Evolutionary conservation across 2,888 invertebrate genomes (phyloP).

Genomic region (Charanyca ferruginea): DNA sequence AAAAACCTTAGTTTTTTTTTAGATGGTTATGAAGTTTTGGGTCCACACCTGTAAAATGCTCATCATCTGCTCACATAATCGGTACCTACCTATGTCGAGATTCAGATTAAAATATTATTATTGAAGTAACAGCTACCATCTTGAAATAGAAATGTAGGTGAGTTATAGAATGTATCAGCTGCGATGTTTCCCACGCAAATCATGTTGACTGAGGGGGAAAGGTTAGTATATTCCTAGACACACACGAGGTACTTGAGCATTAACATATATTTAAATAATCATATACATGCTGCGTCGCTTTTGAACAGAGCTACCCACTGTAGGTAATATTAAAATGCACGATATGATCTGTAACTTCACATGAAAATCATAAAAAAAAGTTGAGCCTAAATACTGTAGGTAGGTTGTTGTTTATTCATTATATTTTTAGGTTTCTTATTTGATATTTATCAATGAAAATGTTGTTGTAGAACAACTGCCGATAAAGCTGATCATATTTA

Average conservation of each 20-base stretch:
- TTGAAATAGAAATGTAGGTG: slow-evolving; percentile 46
- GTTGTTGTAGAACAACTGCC: too few relatives aligned
- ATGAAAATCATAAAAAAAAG: too few relatives aligned
- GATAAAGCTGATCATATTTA: too few relatives aligned
- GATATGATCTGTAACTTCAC: too few relatives aligned
- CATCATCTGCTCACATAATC: neutral
- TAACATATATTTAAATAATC: slow-evolving; percentile 22
- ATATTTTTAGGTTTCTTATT: too few relatives aligned
- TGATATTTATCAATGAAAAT: too few relatives aligned
- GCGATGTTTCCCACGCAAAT: slow-evolving; percentile 58
- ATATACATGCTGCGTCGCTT: neutral
- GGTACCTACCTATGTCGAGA: too few relatives aligned
- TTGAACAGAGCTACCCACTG: neutral
- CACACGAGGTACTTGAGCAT: slow-evolving; percentile 8
- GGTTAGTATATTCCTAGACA: slow-evolving; percentile 43
- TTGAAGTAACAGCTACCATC: slow-evolving; percentile 22
- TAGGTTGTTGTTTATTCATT: too few relatives aligned
- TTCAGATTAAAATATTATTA: slow-evolving; percentile 24
- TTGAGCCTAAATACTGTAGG: too few relatives aligned
- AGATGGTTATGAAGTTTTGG: neutral
- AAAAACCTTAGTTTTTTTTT: too few relatives aligned
- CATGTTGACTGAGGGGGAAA: slow-evolving; percentile 40
- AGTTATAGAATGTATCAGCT: slow-evolving; percentile 43
- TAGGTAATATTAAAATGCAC: neutral
- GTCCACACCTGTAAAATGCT: neutral